phyloP scores from a whole-genome alignment of 2,797 vertebrate species.

The Parotocinclus haroldoi region DNA sequence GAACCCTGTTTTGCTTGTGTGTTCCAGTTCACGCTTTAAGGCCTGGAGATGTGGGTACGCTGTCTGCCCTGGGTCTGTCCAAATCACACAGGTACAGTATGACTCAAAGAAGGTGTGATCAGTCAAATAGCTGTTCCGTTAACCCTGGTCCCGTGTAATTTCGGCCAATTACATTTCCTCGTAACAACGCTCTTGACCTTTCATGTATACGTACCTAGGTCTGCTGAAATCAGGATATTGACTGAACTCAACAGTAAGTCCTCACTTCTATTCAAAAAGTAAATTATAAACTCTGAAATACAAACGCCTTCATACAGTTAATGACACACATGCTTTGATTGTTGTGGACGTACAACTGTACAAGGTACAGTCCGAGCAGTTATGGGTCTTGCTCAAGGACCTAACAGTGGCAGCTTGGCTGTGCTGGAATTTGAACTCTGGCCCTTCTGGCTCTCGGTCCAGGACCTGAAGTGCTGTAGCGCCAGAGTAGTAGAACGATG shows the following conservation, averaged over 20 bases:
- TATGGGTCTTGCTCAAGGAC: too few species aligned
- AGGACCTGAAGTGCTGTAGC: too few species aligned
- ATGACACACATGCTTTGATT: too few species aligned
- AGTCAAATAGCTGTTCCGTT: not conserved
- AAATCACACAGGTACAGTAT: slow-evolving; percentile 24
- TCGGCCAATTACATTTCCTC: not conserved
- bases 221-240: slow-evolving; percentile 51
- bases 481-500: too few species aligned
- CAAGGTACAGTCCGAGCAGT: too few species aligned
- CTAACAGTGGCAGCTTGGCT: too few species aligned
- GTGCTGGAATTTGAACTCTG: too few species aligned
- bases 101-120: not conserved
- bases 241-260: slow-evolving; percentile 63
- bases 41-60: slow-evolving; percentile 35
- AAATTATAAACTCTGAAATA: too few species aligned
- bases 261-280: not conserved
- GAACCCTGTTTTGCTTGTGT: not conserved
- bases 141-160: too few species aligned
- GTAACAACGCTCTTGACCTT: not conserved
- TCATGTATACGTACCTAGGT: slow-evolving; percentile 47
- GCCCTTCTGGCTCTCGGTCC: too few species aligned
- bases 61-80: slow-evolving; percentile 37
- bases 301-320: too few species aligned
- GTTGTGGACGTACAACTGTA: too few species aligned
- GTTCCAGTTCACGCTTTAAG: slow-evolving; percentile 38